phyloP scores from a whole-genome alignment of 64 coral and sea anemone species.

The Montipora sp. region DNA sequence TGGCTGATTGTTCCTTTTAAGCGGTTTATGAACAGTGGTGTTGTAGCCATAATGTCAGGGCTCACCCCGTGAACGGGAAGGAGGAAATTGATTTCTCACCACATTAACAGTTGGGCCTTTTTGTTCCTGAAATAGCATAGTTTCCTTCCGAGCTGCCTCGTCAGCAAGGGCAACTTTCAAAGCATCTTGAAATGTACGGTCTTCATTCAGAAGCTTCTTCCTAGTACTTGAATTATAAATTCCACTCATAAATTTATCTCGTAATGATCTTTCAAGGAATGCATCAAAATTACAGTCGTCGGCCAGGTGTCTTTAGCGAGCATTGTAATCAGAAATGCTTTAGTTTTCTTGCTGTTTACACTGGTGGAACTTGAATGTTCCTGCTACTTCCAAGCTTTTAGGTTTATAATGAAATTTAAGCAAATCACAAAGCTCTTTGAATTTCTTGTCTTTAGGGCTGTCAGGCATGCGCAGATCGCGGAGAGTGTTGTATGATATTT shows the following conservation, averaged over 20 bases:
- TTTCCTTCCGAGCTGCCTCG: too few species aligned
- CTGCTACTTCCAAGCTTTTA: background rate
- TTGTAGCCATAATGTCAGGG: too few species aligned
- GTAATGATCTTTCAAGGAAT: constrained; percentile 20
- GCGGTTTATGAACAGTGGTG: too few species aligned
- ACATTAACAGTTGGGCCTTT: too few species aligned
- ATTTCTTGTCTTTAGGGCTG: constrained; percentile 66
- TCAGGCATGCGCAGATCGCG: background rate
- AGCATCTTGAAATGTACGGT: too few species aligned
- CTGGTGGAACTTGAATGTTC: constrained; percentile 67
- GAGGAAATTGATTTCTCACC: too few species aligned
- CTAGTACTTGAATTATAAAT: constrained; percentile 45
- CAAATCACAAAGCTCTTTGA: too few species aligned
- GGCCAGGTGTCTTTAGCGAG: constrained; percentile 57
- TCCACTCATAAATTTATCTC: constrained; percentile 62
- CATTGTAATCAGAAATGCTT: constrained; percentile 39
- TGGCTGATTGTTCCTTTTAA: too few species aligned
- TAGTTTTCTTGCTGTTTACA: constrained; percentile 60
- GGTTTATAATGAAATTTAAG: too few species aligned
- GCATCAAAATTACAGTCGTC: constrained; percentile 66
- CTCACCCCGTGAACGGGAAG: too few species aligned
- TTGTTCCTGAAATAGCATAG: too few species aligned
- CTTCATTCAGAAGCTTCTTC: constrained; percentile 15
- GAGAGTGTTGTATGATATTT: constrained; percentile 31
- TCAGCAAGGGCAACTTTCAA: too few species aligned